Evolutionary conservation across 2,113 vertebrate genomes (phyloP).

Genomic region (Scomber japonicus): DNA sequence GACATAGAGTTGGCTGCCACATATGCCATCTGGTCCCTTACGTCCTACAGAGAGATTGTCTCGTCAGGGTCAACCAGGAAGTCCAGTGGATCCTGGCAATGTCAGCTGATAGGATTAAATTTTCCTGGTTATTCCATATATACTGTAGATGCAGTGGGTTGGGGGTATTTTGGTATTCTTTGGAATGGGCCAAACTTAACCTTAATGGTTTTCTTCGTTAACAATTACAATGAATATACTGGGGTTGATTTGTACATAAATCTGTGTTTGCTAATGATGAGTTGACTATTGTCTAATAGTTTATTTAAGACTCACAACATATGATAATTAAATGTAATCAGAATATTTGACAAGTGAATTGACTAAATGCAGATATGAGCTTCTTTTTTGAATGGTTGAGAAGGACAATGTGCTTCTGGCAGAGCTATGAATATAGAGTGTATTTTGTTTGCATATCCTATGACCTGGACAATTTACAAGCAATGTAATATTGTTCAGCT

Average conservation of each 20-base stretch:
- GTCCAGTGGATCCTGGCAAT: slow-evolving; percentile 10
- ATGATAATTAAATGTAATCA: not conserved
- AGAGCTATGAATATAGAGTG: slow-evolving; percentile 22
- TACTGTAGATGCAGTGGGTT: not conserved
- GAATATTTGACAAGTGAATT: not conserved
- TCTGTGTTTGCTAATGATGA: not conserved
- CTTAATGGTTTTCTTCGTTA: no score
- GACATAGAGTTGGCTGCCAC: slow-evolving; percentile 50
- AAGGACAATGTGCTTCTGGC: not conserved
- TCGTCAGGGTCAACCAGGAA: slow-evolving; percentile 54
- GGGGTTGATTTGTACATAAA: no score
- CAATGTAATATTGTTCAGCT: slow-evolving; percentile 2
- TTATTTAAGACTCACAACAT: not conserved
- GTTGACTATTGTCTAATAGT: not conserved
- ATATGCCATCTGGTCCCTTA: slow-evolving; percentile 60
- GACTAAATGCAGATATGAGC: no score
- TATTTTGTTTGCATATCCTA: slow-evolving; percentile 18
- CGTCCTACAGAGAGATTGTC: slow-evolving; percentile 28
- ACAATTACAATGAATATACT: no score
- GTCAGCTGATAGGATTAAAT: slow-evolving; percentile 18
- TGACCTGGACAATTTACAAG: slow-evolving; percentile 45
- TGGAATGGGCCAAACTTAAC: no score
- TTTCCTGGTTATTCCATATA: slow-evolving; percentile 6
- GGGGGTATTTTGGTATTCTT: no score
- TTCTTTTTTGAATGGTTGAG: not conserved